Evolutionary conservation across 1,140 invertebrate species (phyloP).

Genomic region (Calliopsis andreniformis): DNA sequence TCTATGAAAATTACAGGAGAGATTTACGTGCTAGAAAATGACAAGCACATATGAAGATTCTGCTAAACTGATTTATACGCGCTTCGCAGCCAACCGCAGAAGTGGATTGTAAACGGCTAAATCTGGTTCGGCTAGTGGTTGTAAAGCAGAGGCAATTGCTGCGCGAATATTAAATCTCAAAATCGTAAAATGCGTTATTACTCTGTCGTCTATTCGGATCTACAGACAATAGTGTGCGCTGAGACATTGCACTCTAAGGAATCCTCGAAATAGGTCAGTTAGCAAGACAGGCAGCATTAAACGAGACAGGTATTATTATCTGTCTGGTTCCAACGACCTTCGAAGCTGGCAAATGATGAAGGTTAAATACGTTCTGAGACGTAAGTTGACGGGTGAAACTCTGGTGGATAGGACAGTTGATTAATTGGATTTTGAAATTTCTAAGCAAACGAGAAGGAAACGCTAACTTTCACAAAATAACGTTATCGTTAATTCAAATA

Average conservation of each 20-base stretch:
- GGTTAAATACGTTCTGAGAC: neutral
- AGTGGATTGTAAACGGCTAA: conserved; percentile 22
- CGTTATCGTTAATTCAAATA: neutral
- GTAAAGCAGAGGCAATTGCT: conserved; percentile 13
- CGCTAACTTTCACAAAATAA: neutral
- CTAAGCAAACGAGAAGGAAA: neutral
- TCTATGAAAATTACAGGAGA: no score
- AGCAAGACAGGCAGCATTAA: conserved; percentile 33
- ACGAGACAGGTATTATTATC: conserved; percentile 35
- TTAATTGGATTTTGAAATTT: conserved; percentile 8
- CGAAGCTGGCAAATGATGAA: conserved; percentile 36
- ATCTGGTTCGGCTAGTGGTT: conserved; percentile 11
- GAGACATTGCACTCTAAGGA: conserved; percentile 29
- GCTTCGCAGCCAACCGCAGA: neutral
- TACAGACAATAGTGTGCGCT: conserved; percentile 14
- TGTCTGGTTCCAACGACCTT: conserved; percentile 25
- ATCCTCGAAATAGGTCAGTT: conserved; percentile 39
- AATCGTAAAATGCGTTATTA: conserved; percentile 41
- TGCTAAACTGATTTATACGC: neutral
- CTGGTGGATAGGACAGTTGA: conserved; percentile 1
- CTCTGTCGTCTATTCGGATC: conserved; percentile 21
- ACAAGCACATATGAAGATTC: neutral
- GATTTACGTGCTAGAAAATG: no score
- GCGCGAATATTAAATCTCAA: conserved; percentile 36
- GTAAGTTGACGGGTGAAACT: neutral